Evolutionary conservation across 2,888 invertebrate species (phyloP), one percentile per base, ranked within the genome.

Genomic region (Dasysyrphus albostriatus): DNA sequence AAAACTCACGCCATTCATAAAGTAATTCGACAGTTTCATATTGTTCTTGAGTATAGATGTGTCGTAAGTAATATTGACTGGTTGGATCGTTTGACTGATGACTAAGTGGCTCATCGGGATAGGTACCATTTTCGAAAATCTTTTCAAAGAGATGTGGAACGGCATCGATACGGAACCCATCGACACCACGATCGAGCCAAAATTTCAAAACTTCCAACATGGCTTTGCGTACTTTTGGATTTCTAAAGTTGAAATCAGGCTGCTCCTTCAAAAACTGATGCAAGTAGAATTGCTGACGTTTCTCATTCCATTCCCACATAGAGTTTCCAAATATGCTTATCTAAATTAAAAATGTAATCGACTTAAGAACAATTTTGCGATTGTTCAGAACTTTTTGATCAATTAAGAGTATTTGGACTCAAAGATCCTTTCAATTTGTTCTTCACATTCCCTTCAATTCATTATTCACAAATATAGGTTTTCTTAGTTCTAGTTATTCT

Each of bases 211-310:
- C 91, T 88, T 94, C 95, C 92, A 95, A 94, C 92, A 96, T 94
- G 90, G 95, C 95, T 59, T 94, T 92, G 3, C 95, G 93, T 6
- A 98, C 94, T 56, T 94, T 93, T 0, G 95, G 94, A 91, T 96
- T 96, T 61, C 95, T 93, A 88, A 94, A 96, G 92, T 98, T 97
- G 0, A 98, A 93, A 91, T 98, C 98, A 0, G 98, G 97, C 90
- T 97, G 96, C 47, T 94, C 93, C 5, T 90, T 89, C 7, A 94
- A 93, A 70, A 92, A 92, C 89, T 95, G 95, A 89, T 96, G 96
- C 7, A 95, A 93, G 90, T 96, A 96, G 91, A 93, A 96, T 90
- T 96, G 95, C 65, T 94, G 91, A 3, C 96, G 93, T 3, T 90
- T 89, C 0, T 93, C 93, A 85, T 94, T 94, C 94, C 95, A 96